phyloP scores from a whole-genome alignment of 1,140 invertebrate species.

The Drosophila triauraria region DNA sequence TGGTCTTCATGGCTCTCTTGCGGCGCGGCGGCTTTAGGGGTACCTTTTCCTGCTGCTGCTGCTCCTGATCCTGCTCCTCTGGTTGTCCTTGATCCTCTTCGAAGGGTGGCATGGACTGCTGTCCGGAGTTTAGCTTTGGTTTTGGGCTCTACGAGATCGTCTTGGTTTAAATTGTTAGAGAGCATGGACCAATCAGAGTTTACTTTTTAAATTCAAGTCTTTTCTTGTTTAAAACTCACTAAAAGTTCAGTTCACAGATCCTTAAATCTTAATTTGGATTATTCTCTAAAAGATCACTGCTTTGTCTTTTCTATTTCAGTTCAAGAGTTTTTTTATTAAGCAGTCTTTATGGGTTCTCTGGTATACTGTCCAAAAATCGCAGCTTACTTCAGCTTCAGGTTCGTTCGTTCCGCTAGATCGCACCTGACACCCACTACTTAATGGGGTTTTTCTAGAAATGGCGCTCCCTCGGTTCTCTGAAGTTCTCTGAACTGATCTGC shows the following conservation, averaged over 20 bases:
- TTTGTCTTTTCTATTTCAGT: conserved; percentile 7
- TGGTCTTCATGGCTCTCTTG: conserved; percentile 20
- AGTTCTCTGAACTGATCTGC: conserved; percentile 3
- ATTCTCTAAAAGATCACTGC: conserved; percentile 5
- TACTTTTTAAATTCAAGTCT: neutral
- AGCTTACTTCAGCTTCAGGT: conserved; percentile 14
- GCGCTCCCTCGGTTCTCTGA: neutral
- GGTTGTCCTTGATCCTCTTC: conserved; percentile 22
- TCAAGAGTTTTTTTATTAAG: neutral
- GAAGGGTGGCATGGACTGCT: conserved; percentile 65
- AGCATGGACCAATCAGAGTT: neutral
- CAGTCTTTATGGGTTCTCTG: conserved; percentile 10
- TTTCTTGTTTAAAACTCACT: neutral
- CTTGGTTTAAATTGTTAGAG: neutral
- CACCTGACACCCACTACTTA: conserved; percentile 10
- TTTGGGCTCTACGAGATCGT: neutral
- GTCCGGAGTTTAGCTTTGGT: neutral
- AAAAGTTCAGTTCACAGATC: neutral
- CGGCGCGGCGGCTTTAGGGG: conserved; percentile 63
- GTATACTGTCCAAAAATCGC: neutral
- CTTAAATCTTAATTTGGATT: neutral
- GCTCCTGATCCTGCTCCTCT: conserved; percentile 18
- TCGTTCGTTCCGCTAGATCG: conserved; percentile 1
- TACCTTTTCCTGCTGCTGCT: too few species aligned
- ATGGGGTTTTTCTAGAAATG: conserved; percentile 4